Percentiles rank a stretch among this genome's conserved stretches.
These are phyloP conservation scores for Sclerodermus sp. DNA, from an alignment of 2,888 invertebrate genomes.

Conservation along the genomic window DNA sequence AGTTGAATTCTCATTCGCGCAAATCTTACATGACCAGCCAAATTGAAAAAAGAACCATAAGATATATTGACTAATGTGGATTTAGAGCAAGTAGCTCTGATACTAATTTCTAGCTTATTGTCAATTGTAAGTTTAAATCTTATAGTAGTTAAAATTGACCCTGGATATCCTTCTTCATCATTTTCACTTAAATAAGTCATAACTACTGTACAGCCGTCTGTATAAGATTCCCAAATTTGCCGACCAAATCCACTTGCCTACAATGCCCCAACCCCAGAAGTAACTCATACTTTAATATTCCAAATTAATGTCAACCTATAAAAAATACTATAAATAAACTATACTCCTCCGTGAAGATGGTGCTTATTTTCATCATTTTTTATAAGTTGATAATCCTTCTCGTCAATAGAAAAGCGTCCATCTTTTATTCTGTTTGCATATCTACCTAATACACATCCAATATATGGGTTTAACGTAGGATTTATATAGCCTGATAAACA, in stretches of 20 bases:
- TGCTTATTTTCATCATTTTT: constrained; percentile 69
- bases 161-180: constrained; percentile 67
- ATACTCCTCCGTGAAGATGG: constrained; percentile 80
- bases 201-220: constrained; percentile 53
- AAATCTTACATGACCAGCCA: constrained; percentile 62
- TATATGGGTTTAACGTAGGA: constrained; percentile 69
- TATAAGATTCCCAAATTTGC: constrained; percentile 58
- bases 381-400: constrained; percentile 68
- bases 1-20: too few species aligned
- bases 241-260: constrained; percentile 43
- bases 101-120: constrained; percentile 60
- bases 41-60: constrained; percentile 66
- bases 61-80: constrained; percentile 65
- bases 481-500: constrained; percentile 66
- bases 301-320: too few species aligned
- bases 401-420: constrained; percentile 70
- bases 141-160: constrained; percentile 60
- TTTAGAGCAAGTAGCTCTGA: constrained; percentile 61
- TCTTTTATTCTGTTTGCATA: constrained; percentile 79
- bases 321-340: neutral
- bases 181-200: constrained; percentile 61
- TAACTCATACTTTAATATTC: constrained; percentile 43
- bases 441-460: constrained; percentile 84
- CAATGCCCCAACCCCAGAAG: neutral
- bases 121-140: constrained; percentile 60